phyloP scores from a whole-genome alignment of 2,113 vertebrate species.

The Bos javanicus region DNA sequence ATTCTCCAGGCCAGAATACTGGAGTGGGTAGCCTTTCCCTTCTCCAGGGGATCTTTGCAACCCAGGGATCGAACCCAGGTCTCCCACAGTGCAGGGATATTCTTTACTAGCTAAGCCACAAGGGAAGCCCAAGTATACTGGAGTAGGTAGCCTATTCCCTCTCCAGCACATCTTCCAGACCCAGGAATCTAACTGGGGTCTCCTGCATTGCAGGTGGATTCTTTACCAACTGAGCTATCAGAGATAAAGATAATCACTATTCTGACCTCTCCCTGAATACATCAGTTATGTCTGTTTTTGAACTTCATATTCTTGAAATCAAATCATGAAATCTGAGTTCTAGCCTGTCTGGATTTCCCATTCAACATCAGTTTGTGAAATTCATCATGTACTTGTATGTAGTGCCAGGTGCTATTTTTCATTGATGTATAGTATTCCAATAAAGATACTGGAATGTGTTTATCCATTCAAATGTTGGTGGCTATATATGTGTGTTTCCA shows the following conservation, averaged over 20 bases:
- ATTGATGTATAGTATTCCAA: neutral
- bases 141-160: neutral
- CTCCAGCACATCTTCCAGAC: neutral
- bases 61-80: neutral
- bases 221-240: neutral
- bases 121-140: neutral
- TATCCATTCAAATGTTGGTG: neutral
- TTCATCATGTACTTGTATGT: neutral
- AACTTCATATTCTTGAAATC: neutral
- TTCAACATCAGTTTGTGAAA: neutral
- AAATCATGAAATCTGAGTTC: neutral
- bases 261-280: neutral
- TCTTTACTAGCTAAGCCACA: neutral
- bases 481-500: neutral
- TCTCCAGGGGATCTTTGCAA: neutral
- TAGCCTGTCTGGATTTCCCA: neutral
- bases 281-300: neutral
- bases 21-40: neutral
- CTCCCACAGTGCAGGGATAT: neutral
- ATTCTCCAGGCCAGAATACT: neutral
- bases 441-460: accelerated
- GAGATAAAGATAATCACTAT: neutral
- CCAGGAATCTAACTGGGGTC: neutral
- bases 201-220: neutral
- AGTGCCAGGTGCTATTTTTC: neutral